Conservation (phyloP, 2,113 vertebrate genomes). For the Phylloscopus trochilus region DNA sequence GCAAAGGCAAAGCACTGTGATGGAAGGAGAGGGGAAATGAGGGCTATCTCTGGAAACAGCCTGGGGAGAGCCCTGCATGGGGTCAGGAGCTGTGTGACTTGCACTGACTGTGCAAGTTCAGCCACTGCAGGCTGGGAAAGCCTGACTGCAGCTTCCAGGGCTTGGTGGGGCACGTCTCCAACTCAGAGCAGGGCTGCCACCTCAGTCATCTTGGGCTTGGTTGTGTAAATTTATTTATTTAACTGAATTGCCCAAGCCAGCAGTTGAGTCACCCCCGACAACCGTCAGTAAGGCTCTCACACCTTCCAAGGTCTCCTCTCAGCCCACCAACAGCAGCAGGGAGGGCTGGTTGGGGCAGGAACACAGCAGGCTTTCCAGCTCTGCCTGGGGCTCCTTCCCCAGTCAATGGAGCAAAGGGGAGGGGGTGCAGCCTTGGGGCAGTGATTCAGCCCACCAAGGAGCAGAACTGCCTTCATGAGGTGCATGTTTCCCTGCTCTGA, state of each 20-base stretch:
- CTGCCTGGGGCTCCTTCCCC: neutral
- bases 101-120: neutral
- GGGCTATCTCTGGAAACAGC: neutral
- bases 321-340: neutral
- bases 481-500: neutral
- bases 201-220: neutral
- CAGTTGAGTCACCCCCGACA: neutral
- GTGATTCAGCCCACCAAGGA: neutral
- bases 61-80: neutral
- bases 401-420: neutral
- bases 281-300: neutral
- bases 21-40: neutral
- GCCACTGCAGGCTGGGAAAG: neutral
- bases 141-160: rapidly evolving
- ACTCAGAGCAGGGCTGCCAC: neutral
- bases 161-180: neutral
- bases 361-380: neutral
- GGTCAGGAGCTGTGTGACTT: neutral
- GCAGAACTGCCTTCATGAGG: neutral
- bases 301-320: neutral
- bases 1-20: neutral
- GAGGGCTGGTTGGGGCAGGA: neutral
- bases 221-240: neutral
- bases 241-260: neutral
- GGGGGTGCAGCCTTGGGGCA: neutral